phyloP scores from a whole-genome alignment of 2,113 vertebrate genomes.

The Anhinga rufa region DNA sequence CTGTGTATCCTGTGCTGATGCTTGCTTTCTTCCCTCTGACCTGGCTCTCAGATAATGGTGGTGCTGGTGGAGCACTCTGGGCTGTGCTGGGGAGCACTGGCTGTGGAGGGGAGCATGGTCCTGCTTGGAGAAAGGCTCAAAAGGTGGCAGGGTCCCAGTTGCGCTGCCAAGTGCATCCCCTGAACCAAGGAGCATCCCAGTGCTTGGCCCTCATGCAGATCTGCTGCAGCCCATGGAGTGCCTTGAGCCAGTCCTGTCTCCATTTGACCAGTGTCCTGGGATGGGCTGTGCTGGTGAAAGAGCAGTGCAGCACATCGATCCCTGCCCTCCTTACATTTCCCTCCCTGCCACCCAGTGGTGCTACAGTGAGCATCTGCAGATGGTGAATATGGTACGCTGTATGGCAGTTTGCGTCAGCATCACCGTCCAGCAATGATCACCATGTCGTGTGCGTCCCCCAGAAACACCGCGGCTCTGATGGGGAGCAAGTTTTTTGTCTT shows the following conservation, averaged over 20 bases:
- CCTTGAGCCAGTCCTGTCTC: neutral
- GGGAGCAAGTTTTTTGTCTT: neutral
- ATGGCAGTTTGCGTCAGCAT: neutral
- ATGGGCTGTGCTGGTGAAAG: neutral
- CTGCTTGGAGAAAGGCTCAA: neutral
- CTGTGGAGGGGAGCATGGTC: neutral
- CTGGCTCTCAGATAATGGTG: fast-evolving
- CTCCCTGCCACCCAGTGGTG: neutral
- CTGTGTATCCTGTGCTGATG: fast-evolving
- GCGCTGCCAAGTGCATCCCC: neutral
- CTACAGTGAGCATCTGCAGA: neutral
- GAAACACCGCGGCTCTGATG: neutral
- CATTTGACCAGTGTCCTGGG: neutral
- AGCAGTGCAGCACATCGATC: fast-evolving
- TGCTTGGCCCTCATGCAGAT: neutral
- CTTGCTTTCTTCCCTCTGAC: neutral
- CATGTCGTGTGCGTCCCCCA: fast-evolving
- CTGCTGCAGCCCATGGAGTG: neutral
- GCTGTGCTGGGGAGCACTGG: neutral
- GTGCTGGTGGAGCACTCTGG: neutral
- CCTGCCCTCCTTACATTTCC: neutral
- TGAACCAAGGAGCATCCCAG: neutral
- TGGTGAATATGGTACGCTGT: neutral
- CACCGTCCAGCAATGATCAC: fast-evolving
- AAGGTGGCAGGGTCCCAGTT: neutral